phyloP scores from a whole-genome alignment of 2,888 invertebrate genomes.

The Drosophila gaucha region DNA sequence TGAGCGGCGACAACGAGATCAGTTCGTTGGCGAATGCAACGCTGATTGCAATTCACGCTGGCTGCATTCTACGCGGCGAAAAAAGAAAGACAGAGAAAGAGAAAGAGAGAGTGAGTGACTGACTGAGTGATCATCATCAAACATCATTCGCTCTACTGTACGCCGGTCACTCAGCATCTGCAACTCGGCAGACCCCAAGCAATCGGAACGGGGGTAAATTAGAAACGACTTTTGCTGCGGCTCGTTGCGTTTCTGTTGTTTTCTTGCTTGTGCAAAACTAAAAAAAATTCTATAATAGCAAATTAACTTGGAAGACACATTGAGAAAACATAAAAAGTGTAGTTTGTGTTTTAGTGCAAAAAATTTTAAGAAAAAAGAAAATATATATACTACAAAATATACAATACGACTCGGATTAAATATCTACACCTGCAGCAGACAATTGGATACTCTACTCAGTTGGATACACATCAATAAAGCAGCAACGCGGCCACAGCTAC shows the following conservation, averaged over 20 bases:
- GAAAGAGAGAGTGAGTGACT: slow-evolving; percentile 9
- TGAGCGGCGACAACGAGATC: slow-evolving; percentile 60
- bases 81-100: slow-evolving; percentile 52
- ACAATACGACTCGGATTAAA: slow-evolving; percentile 62
- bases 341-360: slow-evolving; percentile 58
- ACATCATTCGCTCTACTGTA: slow-evolving; percentile 57
- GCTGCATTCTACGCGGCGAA: slow-evolving; percentile 65
- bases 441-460: slow-evolving; percentile 70
- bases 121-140: slow-evolving; percentile 41
- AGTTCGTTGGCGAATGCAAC: slow-evolving; percentile 76
- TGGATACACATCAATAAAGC: slow-evolving; percentile 47
- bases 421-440: slow-evolving; percentile 60
- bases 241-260: slow-evolving; percentile 31
- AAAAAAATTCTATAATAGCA: slow-evolving; percentile 41
- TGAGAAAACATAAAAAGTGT: slow-evolving; percentile 40
- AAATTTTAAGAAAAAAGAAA: slow-evolving; percentile 30
- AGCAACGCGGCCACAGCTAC: slow-evolving; percentile 49
- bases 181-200: slow-evolving; percentile 42
- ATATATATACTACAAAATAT: slow-evolving; percentile 22
- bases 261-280: slow-evolving; percentile 27
- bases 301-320: slow-evolving; percentile 33
- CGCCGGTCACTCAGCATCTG: slow-evolving; percentile 46
- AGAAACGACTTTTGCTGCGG: slow-evolving; percentile 31
- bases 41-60: slow-evolving; percentile 72
- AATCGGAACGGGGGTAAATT: slow-evolving; percentile 60